phyloP scores from a whole-genome alignment of 2,797 vertebrate species.

The Clarias fuscus region DNA sequence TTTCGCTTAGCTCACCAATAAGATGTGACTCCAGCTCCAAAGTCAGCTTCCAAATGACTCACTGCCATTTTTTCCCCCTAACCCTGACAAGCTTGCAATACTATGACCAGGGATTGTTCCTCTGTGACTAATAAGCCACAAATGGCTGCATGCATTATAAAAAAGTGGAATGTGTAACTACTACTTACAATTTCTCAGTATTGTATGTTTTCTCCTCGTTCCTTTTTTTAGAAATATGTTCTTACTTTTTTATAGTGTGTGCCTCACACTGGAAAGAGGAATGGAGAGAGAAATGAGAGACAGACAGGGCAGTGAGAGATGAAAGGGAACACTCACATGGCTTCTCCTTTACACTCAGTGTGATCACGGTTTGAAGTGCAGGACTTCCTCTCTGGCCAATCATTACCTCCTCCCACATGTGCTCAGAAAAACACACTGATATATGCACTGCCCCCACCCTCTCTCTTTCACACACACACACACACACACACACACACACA shows the following conservation, averaged over 20 bases:
- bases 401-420: constrained; percentile 45
- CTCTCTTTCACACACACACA: constrained; percentile 1
- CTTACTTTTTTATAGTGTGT: constrained; percentile 19
- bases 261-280: constrained; percentile 3
- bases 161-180: not conserved
- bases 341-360: constrained; percentile 53
- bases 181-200: not conserved
- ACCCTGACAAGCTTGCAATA: not conserved
- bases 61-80: not conserved
- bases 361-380: constrained; percentile 67
- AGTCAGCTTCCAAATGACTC: not conserved
- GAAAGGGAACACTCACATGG: constrained; percentile 61
- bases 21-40: not conserved
- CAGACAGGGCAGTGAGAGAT: constrained; percentile 46
- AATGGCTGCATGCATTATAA: not conserved
- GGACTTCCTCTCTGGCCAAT: constrained; percentile 55
- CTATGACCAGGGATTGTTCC: not conserved
- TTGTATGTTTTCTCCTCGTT: not conserved
- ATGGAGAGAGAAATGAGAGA: constrained; percentile 10
- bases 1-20: not conserved
- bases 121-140: not conserved
- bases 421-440: not conserved
- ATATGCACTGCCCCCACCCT: not conserved
- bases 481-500: constrained; percentile 17
- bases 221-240: not conserved